phyloP scores from a whole-genome alignment of 2,797 vertebrate species.

The Setipinna tenuifilis region DNA sequence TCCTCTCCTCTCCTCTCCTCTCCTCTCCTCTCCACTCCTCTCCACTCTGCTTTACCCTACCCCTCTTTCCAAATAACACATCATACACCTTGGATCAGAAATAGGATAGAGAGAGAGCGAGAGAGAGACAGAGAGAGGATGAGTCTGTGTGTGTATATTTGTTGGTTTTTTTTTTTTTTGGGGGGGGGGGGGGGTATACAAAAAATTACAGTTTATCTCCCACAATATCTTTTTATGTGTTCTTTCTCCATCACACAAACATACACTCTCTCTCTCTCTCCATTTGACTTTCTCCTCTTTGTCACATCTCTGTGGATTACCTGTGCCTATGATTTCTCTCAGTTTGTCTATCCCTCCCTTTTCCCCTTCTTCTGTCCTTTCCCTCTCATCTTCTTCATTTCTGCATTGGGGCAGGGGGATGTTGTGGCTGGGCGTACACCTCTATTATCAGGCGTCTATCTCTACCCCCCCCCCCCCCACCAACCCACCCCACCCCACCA shows the following conservation, averaged over 20 bases:
- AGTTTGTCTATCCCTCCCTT: constrained; percentile 68
- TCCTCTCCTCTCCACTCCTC: constrained; percentile 81
- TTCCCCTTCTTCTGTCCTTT: constrained; percentile 50
- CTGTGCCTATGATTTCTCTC: constrained; percentile 77
- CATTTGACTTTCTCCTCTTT: constrained; percentile 58
- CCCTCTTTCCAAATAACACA: constrained; percentile 70
- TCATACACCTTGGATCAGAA: constrained; percentile 82
- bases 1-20: constrained; percentile 53
- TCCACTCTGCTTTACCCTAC: constrained; percentile 38
- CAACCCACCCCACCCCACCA: neutral
- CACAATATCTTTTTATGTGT: neutral
- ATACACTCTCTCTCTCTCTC: constrained; percentile 39
- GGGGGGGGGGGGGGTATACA: neutral
- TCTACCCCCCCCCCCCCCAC: constrained; percentile 61
- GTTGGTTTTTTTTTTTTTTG: neutral
- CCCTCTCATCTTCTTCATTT: constrained; percentile 37
- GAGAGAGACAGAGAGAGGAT: constrained; percentile 45
- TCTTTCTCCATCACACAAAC: neutral
- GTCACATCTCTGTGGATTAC: constrained; percentile 63
- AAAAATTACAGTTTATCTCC: neutral
- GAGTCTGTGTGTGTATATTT: neutral
- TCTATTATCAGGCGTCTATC: constrained; percentile 75
- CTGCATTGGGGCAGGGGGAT: constrained; percentile 51
- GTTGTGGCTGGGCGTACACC: constrained; percentile 73
- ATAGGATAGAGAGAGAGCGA: constrained; percentile 69